A percentile compares a stretch with the other conserved stretches of the same genome.
phyloP scores from a whole-genome alignment of 2,797 vertebrate species.

The Siniperca undulata region DNA sequence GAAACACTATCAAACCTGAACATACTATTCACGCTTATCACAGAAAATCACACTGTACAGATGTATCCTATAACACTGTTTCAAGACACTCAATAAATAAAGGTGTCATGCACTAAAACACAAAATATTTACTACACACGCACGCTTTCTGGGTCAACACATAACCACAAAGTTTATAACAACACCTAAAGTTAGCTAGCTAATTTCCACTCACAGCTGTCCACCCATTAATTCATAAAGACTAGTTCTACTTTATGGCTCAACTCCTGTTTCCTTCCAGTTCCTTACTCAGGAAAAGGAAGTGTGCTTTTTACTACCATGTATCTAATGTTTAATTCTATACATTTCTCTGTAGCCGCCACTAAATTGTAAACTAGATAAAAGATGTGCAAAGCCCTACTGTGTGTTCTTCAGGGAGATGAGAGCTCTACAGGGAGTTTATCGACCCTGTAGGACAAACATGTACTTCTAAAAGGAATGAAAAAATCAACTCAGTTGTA shows the following conservation, averaged over 20 bases:
- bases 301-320: slow-evolving; percentile 47
- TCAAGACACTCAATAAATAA: slow-evolving; percentile 53
- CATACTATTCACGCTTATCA: slow-evolving; percentile 58
- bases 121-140: slow-evolving; percentile 54
- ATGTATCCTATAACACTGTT: slow-evolving; percentile 49
- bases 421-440: slow-evolving; percentile 16
- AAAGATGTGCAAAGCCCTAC: slow-evolving; percentile 36
- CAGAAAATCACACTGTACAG: slow-evolving; percentile 65
- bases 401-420: slow-evolving; percentile 8
- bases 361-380: slow-evolving; percentile 44
- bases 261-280: slow-evolving; percentile 51
- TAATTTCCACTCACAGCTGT: slow-evolving; percentile 16
- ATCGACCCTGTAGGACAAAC: slow-evolving; percentile 17
- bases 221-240: slow-evolving; percentile 31
- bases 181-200: slow-evolving; percentile 26
- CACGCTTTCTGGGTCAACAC: slow-evolving; percentile 28
- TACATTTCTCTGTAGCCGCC: slow-evolving; percentile 31
- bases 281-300: slow-evolving; percentile 43
- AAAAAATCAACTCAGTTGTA: neutral
- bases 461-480: slow-evolving; percentile 15
- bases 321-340: slow-evolving; percentile 21
- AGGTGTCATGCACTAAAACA: slow-evolving; percentile 66
- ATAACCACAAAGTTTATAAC: slow-evolving; percentile 39
- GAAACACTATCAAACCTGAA: slow-evolving; percentile 64
- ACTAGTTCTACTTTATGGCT: slow-evolving; percentile 72